These are phyloP conservation scores for Diabrotica undecimpunctata DNA, from an alignment of 1,140 invertebrate species.

Conservation along the genomic window DNA sequence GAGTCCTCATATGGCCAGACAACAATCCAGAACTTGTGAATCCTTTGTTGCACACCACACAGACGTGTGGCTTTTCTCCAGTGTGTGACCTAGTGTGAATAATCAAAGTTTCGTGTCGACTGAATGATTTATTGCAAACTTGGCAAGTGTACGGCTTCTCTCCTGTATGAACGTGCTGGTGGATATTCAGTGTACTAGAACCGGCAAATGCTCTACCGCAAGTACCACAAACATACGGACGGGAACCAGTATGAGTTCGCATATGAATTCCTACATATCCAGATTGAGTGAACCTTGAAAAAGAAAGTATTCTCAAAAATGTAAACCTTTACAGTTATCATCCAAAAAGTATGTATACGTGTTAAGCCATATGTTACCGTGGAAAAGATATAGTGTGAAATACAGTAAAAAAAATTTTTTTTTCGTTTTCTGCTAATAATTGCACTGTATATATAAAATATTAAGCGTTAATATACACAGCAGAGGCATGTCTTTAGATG, in stretches of 20 bases:
- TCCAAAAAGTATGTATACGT: no score
- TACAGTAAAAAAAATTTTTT: no score
- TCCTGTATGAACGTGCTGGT: constrained; percentile 61
- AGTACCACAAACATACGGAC: constrained; percentile 48
- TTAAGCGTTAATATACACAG: no score
- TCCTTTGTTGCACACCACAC: constrained; percentile 47
- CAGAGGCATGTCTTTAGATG: no score
- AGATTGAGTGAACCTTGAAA: constrained; percentile 46
- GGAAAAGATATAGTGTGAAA: no score
- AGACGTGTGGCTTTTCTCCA: constrained; percentile 48
- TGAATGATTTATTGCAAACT: constrained; percentile 57
- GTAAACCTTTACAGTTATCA: background rate
- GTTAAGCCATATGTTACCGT: no score
- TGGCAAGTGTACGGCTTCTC: constrained; percentile 59
- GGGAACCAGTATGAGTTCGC: constrained; percentile 51
- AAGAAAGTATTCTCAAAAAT: background rate
- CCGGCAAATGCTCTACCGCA: constrained; percentile 51
- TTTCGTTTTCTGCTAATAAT: no score
- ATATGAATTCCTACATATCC: constrained; percentile 52
- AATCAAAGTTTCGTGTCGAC: constrained; percentile 45
- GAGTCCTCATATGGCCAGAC: constrained; percentile 42
- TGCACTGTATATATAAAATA: no score
- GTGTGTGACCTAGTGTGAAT: constrained; percentile 49
- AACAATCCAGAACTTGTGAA: constrained; percentile 43
- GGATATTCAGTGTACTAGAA: constrained; percentile 49